A percentile compares a stretch with the other conserved stretches of the same genome.
These are phyloP conservation scores for Orthosia gothica DNA, from an alignment of 2,888 invertebrate species.

Conservation along the genomic window DNA sequence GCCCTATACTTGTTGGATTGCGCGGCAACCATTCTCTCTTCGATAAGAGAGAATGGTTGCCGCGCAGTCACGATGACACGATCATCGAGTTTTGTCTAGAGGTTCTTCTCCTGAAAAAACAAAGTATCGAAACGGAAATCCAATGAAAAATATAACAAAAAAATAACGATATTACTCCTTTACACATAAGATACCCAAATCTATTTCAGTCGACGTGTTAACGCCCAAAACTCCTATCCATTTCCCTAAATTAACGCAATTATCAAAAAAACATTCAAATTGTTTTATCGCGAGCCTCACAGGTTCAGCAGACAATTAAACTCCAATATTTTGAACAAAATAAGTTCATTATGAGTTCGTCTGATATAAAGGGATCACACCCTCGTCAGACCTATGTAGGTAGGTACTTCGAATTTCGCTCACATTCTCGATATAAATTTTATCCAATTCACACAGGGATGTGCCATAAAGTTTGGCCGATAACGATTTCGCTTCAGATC, in stretches of 20 bases:
- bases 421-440: conserved; percentile 71
- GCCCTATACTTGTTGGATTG: no score
- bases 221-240: conserved; percentile 19
- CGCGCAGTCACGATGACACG: no score
- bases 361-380: conserved; percentile 71
- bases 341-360: conserved; percentile 76
- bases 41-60: no score
- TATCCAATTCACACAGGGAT: conserved; percentile 66
- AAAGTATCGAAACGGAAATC: not conserved
- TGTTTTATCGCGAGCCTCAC: conserved; percentile 42
- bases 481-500: conserved; percentile 64
- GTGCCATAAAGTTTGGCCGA: conserved; percentile 63
- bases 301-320: conserved; percentile 66
- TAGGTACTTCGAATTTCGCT: conserved; percentile 64
- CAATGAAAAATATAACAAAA: not conserved
- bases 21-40: no score
- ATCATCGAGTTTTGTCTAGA: no score
- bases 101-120: not conserved
- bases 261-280: conserved; percentile 41
- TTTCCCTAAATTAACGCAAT: conserved; percentile 36
- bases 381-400: conserved; percentile 70
- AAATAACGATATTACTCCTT: not conserved
- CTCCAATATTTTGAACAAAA: conserved; percentile 73
- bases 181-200: conserved; percentile 2
- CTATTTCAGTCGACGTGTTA: conserved; percentile 16